Base-by-base conservation (phyloP, 2,113 vertebrate species). In the Meleagris gallopavo region DNA sequence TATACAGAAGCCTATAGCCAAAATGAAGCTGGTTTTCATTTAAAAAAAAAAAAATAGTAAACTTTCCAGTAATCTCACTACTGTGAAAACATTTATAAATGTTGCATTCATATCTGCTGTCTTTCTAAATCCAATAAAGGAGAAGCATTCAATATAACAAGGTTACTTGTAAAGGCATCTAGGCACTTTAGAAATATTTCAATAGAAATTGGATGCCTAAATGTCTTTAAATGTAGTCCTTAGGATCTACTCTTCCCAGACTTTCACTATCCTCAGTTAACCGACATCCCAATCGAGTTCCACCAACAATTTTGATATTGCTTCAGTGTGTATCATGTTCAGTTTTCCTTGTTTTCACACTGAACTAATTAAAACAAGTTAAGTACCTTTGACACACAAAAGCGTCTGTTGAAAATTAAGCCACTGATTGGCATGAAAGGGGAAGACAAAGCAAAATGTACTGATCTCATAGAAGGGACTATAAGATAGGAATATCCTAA, bases 401-500 rank as follows among this genome's bases (percentile, higher is more conserved):
- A 38, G 69, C 12, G 11, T 38, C 46, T 54, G 61, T 41, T 10
- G 32, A 79, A 79, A 79, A 66, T 55, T 22, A 24, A 54, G 13
- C 25, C 32, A 41, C 30, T 65, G 61, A 34, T 19, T 43, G 36
- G 20, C 24, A 20, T 65, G 12, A 40, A 57, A 46, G 32, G 20
- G 19, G 50, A 25, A 57, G 55, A 41, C 38, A 41, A 41, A 22
- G 15, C 29, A 67, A n/a, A 46, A 10, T 6, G 10, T 46, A 29
- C 65, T 57, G 38, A n/a, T 55, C 52, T 73, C 21, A 41, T 30
- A 22, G 32, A 15, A 32, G 19, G 22, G 45, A 43, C 36, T 32
- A 83, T 72, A 94, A 87, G 79, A 70, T 70, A 89, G 91, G 55
- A 89, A 73, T 95, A 91, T 82, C 84, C 94, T 83, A 94, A 95